Base-by-base conservation (phyloP, 2,113 vertebrate genomes). In the Lipophrys pholis region DNA sequence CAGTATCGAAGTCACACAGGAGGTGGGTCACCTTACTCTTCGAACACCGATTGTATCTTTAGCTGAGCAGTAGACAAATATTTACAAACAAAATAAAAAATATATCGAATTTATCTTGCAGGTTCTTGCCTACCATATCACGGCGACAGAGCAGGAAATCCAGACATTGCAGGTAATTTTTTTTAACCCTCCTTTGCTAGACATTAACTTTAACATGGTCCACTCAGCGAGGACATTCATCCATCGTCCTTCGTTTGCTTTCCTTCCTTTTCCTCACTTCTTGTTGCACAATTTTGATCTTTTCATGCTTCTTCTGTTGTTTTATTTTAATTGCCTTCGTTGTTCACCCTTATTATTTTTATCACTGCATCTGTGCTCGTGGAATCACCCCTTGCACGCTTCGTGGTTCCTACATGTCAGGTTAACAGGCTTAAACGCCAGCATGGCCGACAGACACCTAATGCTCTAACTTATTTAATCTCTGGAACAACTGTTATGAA, bases 91-190 rank as follows among this genome's bases (percentile, higher is more conserved):
- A 30, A 2, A 30, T 30, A 4, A 30, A 30, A 30, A 30, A 30
- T n/a, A 30, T 30, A 30, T 30, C 4, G 21, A 30, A 30, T 30
- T 39, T 5, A 48, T 36, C 52, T 71, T 6, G 0, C 17, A 97
- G 97, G 95, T 98, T 59, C 95, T 98, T 57, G 97, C 96, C 0
- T 97, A 98, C 50, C 97, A 97, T 5, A 96, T 96, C 36, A 96
- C 95, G 8, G 95, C 96, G 59, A 93, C 95, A 8, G 94, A 97
- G 80, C 93, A 96, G 63, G 96, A 98, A 88, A 94, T 95, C 40
- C 85, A 91, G 77, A 94, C 95, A 74, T 90, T 98, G 69, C 95
- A 97, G 91, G 93, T 96, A 89, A 93, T 6, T 42, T 3, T 51
- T 40, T 49, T 14, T 51, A n/a, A 21, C 43, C 49, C 17, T 54